A percentile compares a stretch with the other conserved stretches of the same genome.
Conservation (phyloP, 2,888 invertebrate species). For the Diaphora mendica region DNA sequence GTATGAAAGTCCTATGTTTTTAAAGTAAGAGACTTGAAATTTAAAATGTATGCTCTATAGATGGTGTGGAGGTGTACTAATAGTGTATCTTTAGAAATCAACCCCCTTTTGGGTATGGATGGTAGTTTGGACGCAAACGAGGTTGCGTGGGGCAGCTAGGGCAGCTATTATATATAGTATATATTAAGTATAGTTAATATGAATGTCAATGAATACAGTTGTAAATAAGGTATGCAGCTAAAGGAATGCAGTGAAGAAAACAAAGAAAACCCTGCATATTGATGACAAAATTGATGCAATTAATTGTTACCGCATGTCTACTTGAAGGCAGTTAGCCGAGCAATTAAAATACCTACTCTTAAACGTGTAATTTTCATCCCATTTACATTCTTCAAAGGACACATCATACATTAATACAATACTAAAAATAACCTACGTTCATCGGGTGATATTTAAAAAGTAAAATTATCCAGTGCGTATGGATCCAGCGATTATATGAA, state of each 20-base stretch:
- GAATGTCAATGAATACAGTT: background rate
- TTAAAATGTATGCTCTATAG: too few relatives aligned
- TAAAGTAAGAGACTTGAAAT: too few relatives aligned
- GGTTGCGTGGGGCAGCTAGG: too few relatives aligned
- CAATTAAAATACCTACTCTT: conserved; percentile 22
- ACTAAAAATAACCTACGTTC: background rate
- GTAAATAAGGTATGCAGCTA: background rate
- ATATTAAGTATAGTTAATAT: conserved; percentile 7
- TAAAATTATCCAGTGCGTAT: background rate
- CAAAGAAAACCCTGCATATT: conserved; percentile 46
- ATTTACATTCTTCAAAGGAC: background rate
- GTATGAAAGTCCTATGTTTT: too few relatives aligned
- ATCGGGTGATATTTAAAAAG: background rate
- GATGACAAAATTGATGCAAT: conserved; percentile 39
- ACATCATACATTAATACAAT: background rate
- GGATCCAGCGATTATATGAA: background rate
- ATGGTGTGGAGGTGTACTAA: too few relatives aligned
- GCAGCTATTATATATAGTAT: too few relatives aligned
- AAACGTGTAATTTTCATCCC: conserved; percentile 4
- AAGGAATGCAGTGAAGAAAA: conserved; percentile 53
- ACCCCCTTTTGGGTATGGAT: too few relatives aligned
- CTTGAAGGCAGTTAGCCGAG: conserved; percentile 27
- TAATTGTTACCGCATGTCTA: conserved; percentile 24
- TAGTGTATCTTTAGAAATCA: too few relatives aligned
- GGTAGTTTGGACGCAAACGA: too few relatives aligned